Conservation (phyloP, 2,797 vertebrate genomes). For the Enteromius anoplus region DNA sequence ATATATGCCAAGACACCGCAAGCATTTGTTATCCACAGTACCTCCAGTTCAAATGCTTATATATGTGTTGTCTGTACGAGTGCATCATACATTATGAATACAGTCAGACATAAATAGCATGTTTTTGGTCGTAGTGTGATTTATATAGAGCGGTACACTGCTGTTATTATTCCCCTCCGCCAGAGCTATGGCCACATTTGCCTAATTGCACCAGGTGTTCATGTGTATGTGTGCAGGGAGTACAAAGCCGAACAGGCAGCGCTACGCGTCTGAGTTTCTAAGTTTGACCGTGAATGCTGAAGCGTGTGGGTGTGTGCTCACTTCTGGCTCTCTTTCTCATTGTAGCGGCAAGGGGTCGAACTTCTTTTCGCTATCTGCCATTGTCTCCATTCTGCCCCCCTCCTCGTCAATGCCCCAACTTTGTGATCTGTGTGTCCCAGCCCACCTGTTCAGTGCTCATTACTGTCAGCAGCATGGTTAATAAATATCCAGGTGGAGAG, state of each 20-base stretch:
- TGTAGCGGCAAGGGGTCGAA: constrained; percentile 69
- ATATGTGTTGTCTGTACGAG: constrained; percentile 14
- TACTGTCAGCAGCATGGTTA: constrained; percentile 82
- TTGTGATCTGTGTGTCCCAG: constrained; percentile 68
- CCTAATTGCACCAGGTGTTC: constrained; percentile 63
- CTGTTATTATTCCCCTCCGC: constrained; percentile 53
- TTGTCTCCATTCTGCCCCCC: constrained; percentile 56
- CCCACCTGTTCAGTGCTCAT: constrained; percentile 84
- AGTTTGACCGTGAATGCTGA: constrained; percentile 48
- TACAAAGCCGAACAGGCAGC: constrained; percentile 54
- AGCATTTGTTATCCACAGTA: constrained; percentile 27
- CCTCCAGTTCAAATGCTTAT: constrained; percentile 11
- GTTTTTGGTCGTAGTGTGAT: constrained; percentile 34
- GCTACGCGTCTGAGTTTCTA: constrained; percentile 49
- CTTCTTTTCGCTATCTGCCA: constrained; percentile 70
- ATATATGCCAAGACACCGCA: constrained; percentile 24
- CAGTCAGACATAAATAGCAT: constrained; percentile 34
- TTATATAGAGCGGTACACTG: constrained; percentile 30
- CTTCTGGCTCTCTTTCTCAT: constrained; percentile 42
- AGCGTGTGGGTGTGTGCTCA: constrained; percentile 45
- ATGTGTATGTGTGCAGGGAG: constrained; percentile 40
- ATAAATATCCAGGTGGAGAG: constrained; percentile 86
- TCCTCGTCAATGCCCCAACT: constrained; percentile 48
- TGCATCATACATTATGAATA: constrained; percentile 20
- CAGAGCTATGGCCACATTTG: constrained; percentile 53